Evolutionary conservation across 1,140 invertebrate species (phyloP), one percentile per base, ranked within the genome.

Genomic region (Zeugodacus cucurbitae): DNA sequence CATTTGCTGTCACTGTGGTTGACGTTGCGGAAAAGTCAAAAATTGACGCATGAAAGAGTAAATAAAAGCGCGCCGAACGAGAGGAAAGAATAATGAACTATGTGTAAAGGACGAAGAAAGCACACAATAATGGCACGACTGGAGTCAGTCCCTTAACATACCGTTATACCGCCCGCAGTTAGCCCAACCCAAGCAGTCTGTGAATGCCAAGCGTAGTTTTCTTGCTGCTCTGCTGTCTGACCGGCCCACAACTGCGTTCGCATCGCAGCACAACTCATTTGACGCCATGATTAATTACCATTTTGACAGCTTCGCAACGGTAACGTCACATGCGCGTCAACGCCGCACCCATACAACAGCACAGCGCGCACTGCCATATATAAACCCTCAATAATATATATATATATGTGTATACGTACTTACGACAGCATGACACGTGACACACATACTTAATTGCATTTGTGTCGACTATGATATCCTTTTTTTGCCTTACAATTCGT

Each of bases 21-120:
- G 74, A 82, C 74, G 74, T 82, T 82, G 74, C 74, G 74, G 74
- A 82, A 82, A 82, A 82, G 74, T 82, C 74, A 82, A 29, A 82
- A 82, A 82, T 82, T 44, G 74, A 48, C 26, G 74, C 74, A 41
- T 82, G 41, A 82, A 82, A 29, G 37, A 82, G n/a, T 82, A 82
- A 44, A 48, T 82, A 48, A 82, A 82, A 48, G 74, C 41, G 20
- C 6, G 6, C 14, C 34, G 44, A 37, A 74, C 32, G 17, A 74
- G 8, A 74, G 20, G 8, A 64, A 8, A 64, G n/a, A 74, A 37
- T 22, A 32, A 74, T 62, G 29, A 67, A 67, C 64, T 67, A 34
- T 54, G 48, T 4, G 4, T n/a, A 20, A 20, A 32, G 26, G 29
- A 34, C 11, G 8, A 74, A 74, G 8, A 74, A 74, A 34, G 70